Percentiles rank a stretch among this genome's conserved stretches.
phyloP scores from a whole-genome alignment of 2,888 invertebrate species.

The Fragum sueziense region DNA sequence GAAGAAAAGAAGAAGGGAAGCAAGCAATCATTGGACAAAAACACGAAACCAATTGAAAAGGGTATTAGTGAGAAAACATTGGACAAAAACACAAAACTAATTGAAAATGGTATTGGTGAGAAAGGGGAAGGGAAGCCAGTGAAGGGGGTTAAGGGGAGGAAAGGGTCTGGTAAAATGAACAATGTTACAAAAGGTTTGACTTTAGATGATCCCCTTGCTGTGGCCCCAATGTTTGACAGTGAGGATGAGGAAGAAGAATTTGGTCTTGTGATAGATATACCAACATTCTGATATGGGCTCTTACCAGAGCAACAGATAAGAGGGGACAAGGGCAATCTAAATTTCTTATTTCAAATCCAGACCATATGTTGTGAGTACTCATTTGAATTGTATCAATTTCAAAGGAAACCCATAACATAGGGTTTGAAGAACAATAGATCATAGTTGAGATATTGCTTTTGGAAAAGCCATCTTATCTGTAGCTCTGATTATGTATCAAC shows the following conservation, averaged over 20 bases:
- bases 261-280: slow-evolving; percentile 74
- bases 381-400: not conserved
- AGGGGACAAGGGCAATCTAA: not conserved
- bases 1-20: slow-evolving; percentile 49
- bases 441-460: not conserved
- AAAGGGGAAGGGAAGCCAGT: too few species aligned
- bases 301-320: not conserved
- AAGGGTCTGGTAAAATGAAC: slow-evolving; percentile 36
- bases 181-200: slow-evolving; percentile 26
- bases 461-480: not conserved
- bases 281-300: slow-evolving; percentile 44
- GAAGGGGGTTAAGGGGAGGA: slow-evolving; percentile 35
- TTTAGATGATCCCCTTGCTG: slow-evolving; percentile 58
- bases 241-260: slow-evolving; percentile 72
- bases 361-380: not conserved
- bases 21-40: slow-evolving; percentile 40
- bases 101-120: slow-evolving; percentile 24
- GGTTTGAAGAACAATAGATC: too few species aligned
- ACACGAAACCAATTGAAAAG: slow-evolving; percentile 35
- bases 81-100: slow-evolving; percentile 42
- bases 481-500: not conserved
- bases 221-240: slow-evolving; percentile 73
- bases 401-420: too few species aligned
- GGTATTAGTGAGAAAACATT: slow-evolving; percentile 15
- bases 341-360: not conserved